phyloP scores from a whole-genome alignment of 2,888 invertebrate genomes.

The Stomorhina lunata region DNA sequence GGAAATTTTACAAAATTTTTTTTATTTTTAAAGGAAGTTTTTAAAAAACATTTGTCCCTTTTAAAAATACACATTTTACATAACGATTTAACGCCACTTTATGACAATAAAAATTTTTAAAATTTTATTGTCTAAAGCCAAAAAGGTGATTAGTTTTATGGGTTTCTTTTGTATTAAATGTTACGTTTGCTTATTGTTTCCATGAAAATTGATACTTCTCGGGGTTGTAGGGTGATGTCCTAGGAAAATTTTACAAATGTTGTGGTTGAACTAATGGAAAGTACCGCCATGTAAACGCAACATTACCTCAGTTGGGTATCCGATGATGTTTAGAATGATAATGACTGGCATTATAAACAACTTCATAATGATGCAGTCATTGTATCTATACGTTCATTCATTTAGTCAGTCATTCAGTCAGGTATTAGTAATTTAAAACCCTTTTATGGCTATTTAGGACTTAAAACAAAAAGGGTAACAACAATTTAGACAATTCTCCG shows the following conservation, averaged over 20 bases:
- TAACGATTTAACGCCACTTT: slow-evolving; percentile 6
- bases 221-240: slow-evolving; percentile 21
- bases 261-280: background rate
- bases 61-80: no score
- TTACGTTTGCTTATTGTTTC: background rate
- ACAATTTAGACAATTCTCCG: background rate
- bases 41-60: no score
- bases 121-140: background rate
- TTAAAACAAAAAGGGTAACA: background rate
- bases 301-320: background rate
- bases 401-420: no score
- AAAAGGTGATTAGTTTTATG: background rate
- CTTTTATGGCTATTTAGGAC: background rate
- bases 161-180: background rate
- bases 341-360: background rate
- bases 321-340: background rate
- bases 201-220: slow-evolving; percentile 12
- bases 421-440: slow-evolving; percentile 40
- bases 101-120: background rate
- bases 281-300: no score
- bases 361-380: slow-evolving; percentile 15
- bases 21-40: no score
- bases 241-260: slow-evolving; percentile 1
- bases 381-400: no score
- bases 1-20: no score